A percentile compares a stretch with the other conserved stretches of the same genome.
Conservation (phyloP, 2,888 invertebrate genomes). For the Neoaliturus tenellus region DNA sequence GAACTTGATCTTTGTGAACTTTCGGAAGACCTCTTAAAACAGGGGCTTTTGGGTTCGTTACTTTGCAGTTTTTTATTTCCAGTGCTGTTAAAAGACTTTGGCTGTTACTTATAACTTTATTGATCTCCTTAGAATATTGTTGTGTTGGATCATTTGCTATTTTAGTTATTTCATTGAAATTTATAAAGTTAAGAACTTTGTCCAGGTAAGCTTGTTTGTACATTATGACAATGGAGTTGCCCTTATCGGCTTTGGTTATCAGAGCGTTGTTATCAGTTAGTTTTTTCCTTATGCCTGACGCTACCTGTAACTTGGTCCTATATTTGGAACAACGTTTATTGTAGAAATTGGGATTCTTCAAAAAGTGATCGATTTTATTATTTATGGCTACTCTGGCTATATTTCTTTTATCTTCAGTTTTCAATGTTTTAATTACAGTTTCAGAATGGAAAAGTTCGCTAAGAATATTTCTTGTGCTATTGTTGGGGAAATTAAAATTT, state of each 20-base stretch:
- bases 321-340: neutral
- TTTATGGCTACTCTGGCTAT: neutral
- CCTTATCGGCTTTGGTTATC: conserved; percentile 5
- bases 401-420: too few relatives aligned
- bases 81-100: neutral
- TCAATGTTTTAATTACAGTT: too few relatives aligned
- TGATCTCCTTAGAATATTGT: neutral
- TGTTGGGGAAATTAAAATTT: too few relatives aligned
- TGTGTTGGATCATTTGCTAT: neutral
- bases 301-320: neutral
- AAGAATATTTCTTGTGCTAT: too few relatives aligned
- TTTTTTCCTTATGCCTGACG: neutral
- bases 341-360: neutral
- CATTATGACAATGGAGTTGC: neutral
- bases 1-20: neutral
- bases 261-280: conserved; percentile 1
- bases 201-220: neutral
- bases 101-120: neutral
- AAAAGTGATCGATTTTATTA: neutral
- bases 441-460: too few relatives aligned
- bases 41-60: neutral
- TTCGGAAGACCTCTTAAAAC: neutral
- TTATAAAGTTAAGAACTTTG: neutral
- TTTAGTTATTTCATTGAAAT: neutral
- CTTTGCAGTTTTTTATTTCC: neutral